phyloP scores from a whole-genome alignment of 2,797 vertebrate genomes.

The Salmo trutta region DNA sequence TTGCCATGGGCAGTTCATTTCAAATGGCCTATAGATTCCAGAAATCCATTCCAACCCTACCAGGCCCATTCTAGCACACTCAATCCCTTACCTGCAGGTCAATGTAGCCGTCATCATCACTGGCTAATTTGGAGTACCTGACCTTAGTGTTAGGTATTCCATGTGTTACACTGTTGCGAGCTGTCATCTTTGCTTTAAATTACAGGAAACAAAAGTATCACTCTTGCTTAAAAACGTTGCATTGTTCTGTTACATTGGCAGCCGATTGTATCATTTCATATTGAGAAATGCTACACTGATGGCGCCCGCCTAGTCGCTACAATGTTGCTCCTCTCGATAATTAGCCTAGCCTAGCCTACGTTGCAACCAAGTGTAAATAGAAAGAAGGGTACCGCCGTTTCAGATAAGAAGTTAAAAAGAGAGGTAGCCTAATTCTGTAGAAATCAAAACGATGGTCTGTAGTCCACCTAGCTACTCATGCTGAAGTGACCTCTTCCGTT shows the following conservation, averaged over 20 bases:
- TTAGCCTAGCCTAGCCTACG: background rate
- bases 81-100: slow-evolving; percentile 84
- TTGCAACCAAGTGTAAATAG: no score
- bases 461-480: no score
- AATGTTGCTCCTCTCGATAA: background rate
- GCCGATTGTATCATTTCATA: background rate
- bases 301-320: background rate
- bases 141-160: slow-evolving; percentile 83
- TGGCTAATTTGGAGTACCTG: slow-evolving; percentile 88
- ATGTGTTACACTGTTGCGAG: slow-evolving; percentile 78
- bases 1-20: no score
- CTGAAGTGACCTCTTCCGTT: background rate
- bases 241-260: background rate
- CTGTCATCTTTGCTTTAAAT: slow-evolving; percentile 79
- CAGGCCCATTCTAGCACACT: background rate
- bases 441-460: background rate
- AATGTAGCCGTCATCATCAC: slow-evolving; percentile 93
- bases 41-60: no score
- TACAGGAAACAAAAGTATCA: no score
- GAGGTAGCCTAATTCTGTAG: no score
- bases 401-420: no score
- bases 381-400: no score
- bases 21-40: no score
- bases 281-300: no score
- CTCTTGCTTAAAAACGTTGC: no score